Conservation (phyloP, 2,888 invertebrate genomes). For the Carpatolechia fugitivella region DNA sequence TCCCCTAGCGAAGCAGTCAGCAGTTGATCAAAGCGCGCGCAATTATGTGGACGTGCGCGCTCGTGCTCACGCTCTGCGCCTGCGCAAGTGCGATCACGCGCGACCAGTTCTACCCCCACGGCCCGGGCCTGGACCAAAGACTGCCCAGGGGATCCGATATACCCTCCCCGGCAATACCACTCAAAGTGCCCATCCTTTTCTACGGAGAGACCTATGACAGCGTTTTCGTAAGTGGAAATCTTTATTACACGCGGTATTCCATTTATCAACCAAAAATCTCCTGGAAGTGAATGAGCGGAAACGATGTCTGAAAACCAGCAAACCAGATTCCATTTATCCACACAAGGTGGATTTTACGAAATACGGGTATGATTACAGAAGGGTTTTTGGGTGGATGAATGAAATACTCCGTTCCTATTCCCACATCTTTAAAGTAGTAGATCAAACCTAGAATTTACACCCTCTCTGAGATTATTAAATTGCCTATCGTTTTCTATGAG, state of each 20-base stretch:
- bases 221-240: slow-evolving; percentile 87
- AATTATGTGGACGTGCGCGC: slow-evolving; percentile 68
- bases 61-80: slow-evolving; percentile 49
- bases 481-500: no score
- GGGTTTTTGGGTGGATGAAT: no score
- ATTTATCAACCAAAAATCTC: no score
- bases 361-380: no score
- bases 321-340: no score
- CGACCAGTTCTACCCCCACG: slow-evolving; percentile 81
- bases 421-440: no score
- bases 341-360: no score
- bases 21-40: slow-evolving; percentile 43
- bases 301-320: no score
- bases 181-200: slow-evolving; percentile 87
- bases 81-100: slow-evolving; percentile 67
- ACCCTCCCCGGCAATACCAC: slow-evolving; percentile 81
- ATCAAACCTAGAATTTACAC: no score
- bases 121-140: slow-evolving; percentile 72
- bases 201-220: slow-evolving; percentile 87
- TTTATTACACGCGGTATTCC: not conserved
- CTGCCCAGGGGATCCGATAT: slow-evolving; percentile 80
- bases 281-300: no score
- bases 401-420: no score
- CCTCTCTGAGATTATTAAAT: no score
- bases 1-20: slow-evolving; percentile 8